These are phyloP conservation scores for Cremastobaeus sp. DNA, from an alignment of 2,888 invertebrate genomes.

Conservation along the genomic window DNA sequence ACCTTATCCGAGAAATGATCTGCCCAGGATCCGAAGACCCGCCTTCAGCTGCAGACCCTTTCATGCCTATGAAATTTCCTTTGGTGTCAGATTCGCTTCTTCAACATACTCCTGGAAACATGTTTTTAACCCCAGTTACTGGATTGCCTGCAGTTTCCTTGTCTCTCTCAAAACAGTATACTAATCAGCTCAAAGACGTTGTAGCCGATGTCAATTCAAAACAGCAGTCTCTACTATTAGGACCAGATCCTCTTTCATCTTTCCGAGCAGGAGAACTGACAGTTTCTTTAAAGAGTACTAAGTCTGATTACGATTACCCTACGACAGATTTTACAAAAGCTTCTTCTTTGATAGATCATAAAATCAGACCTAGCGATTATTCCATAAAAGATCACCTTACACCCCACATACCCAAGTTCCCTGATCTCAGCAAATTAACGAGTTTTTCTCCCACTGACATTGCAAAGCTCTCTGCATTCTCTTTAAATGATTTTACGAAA, in stretches of 20 bases:
- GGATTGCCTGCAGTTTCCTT: slow-evolving; percentile 67
- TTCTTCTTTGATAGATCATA: slow-evolving; percentile 67
- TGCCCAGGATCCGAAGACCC: slow-evolving; percentile 85
- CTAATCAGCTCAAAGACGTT: slow-evolving; percentile 61
- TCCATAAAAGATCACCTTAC: slow-evolving; percentile 72
- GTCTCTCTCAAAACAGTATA: slow-evolving; percentile 73
- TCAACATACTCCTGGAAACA: slow-evolving; percentile 87
- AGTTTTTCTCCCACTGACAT: slow-evolving; percentile 74
- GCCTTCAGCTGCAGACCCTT: slow-evolving; percentile 80
- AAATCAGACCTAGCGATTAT: slow-evolving; percentile 69
- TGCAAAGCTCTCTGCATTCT: slow-evolving; percentile 74
- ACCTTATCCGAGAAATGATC: slow-evolving; percentile 86
- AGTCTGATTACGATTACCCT: slow-evolving; percentile 72
- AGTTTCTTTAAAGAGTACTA: slow-evolving; percentile 74
- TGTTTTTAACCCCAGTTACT: slow-evolving; percentile 84
- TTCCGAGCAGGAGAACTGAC: slow-evolving; percentile 76
- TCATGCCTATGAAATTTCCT: slow-evolving; percentile 84
- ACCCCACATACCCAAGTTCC: slow-evolving; percentile 73
- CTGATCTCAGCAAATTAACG: slow-evolving; percentile 73
- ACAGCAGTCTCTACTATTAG: slow-evolving; percentile 52
- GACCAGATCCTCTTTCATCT: slow-evolving; percentile 71
- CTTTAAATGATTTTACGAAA: slow-evolving; percentile 74
- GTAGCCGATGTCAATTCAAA: slow-evolving; percentile 47
- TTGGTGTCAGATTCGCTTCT: slow-evolving; percentile 87
- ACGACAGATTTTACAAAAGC: slow-evolving; percentile 72